These are phyloP conservation scores for Lepisosteus oculatus DNA, from an alignment of 2,113 vertebrate genomes.

Conservation along the genomic window DNA sequence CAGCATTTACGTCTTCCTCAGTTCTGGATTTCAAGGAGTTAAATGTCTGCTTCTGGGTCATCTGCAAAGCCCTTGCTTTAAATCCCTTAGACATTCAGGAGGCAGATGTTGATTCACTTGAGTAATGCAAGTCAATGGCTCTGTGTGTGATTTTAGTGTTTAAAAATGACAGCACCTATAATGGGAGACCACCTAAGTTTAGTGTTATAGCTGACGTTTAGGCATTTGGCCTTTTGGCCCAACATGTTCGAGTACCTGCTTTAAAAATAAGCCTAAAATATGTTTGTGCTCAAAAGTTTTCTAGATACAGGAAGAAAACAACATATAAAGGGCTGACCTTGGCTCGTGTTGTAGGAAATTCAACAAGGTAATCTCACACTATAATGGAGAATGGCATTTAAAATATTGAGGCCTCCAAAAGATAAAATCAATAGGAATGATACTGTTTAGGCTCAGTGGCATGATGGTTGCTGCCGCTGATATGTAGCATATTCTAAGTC, in stretches of 20 bases:
- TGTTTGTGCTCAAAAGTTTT: background rate
- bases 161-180: conserved; percentile 8
- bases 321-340: no score
- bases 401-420: no score
- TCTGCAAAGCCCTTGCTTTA: background rate
- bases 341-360: no score
- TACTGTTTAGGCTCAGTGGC: no score
- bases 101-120: conserved; percentile 15
- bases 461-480: no score
- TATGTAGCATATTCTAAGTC: no score
- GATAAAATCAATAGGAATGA: no score
- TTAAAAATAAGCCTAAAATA: background rate
- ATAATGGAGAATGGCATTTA: no score
- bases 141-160: conserved; percentile 6
- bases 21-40: background rate
- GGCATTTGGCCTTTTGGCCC: background rate
- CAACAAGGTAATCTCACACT: no score
- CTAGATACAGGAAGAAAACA: background rate
- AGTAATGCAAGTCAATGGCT: conserved; percentile 13
- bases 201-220: background rate
- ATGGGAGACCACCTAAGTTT: conserved; percentile 9
- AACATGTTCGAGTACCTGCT: background rate
- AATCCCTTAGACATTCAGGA: conserved; percentile 1
- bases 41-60: conserved; percentile 12
- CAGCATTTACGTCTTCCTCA: background rate